A percentile compares a stretch with the other conserved stretches of the same genome.
phyloP scores from a whole-genome alignment of 2,113 vertebrate species.

The Gambusia affinis region DNA sequence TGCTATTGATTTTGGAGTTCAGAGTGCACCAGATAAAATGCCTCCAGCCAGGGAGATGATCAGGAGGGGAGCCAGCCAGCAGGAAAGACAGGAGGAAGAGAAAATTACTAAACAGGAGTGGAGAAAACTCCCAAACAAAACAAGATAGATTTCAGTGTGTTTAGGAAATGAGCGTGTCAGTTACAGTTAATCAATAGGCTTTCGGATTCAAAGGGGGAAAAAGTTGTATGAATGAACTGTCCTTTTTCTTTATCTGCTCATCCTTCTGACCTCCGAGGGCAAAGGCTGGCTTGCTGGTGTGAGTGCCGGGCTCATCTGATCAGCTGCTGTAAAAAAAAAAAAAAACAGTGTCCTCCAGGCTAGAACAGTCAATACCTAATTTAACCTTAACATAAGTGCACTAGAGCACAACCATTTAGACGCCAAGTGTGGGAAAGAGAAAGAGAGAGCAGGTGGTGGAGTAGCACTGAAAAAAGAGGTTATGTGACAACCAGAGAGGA shows the following conservation, averaged over 20 bases:
- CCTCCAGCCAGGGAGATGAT: slow-evolving; percentile 9
- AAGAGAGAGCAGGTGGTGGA: slow-evolving; percentile 18
- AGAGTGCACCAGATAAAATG: slow-evolving; percentile 56
- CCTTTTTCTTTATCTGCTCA: slow-evolving; percentile 41
- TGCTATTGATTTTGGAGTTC: slow-evolving; percentile 64
- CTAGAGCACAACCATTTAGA: slow-evolving; percentile 63
- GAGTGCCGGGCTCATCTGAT: slow-evolving; percentile 58
- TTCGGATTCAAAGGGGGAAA: slow-evolving; percentile 60
- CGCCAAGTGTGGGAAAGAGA: slow-evolving; percentile 42
- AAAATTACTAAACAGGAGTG: slow-evolving; percentile 34
- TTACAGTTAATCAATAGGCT: slow-evolving; percentile 70
- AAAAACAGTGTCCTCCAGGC: slow-evolving; percentile 62
- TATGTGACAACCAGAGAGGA: slow-evolving; percentile 21
- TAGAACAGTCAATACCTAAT: slow-evolving; percentile 73
- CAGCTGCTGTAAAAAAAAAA: slow-evolving; percentile 62
- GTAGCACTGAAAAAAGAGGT: not conserved
- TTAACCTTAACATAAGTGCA: slow-evolving; percentile 71
- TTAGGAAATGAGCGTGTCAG: slow-evolving; percentile 62
- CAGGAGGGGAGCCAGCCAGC: slow-evolving; percentile 14
- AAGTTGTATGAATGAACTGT: slow-evolving; percentile 30
- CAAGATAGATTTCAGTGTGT: slow-evolving; percentile 51
- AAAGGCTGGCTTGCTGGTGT: slow-evolving; percentile 24
- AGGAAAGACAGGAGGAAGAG: slow-evolving; percentile 20
- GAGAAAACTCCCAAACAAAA: slow-evolving; percentile 45
- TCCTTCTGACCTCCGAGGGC: slow-evolving; percentile 47